These are phyloP conservation scores for Piaya cayana DNA, from an alignment of 2,113 vertebrate species.

Conservation along the genomic window DNA sequence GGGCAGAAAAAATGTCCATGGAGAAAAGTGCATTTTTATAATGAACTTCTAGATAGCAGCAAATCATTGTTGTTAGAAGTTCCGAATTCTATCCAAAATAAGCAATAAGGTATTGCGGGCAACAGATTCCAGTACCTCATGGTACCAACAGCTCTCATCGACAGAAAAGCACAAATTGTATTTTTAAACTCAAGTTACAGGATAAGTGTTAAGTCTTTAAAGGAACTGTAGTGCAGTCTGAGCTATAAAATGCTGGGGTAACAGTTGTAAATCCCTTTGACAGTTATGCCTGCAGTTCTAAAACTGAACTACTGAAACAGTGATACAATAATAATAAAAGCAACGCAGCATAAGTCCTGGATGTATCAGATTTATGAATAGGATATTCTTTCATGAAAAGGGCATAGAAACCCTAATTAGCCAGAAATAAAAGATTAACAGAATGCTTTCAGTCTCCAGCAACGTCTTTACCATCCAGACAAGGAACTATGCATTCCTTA, in stretches of 20 bases:
- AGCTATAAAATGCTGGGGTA: slow-evolving; percentile 58
- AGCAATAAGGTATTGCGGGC: not conserved
- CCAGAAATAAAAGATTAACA: slow-evolving; percentile 12
- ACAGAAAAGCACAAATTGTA: slow-evolving; percentile 40
- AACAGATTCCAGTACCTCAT: not conserved
- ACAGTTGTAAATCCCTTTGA: slow-evolving; percentile 69
- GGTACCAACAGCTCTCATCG: not conserved
- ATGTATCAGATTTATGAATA: slow-evolving; percentile 67
- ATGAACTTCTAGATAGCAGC: not conserved
- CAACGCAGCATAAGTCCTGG: slow-evolving; percentile 47
- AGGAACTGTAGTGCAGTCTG: slow-evolving; percentile 63
- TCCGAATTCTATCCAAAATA: not conserved
- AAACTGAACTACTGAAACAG: slow-evolving; percentile 72
- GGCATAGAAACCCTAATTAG: slow-evolving; percentile 63
- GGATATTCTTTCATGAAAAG: slow-evolving; percentile 54
- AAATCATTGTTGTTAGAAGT: not conserved
- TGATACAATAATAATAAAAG: slow-evolving; percentile 77
- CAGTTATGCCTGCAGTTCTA: slow-evolving; percentile 73
- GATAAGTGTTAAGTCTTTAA: slow-evolving; percentile 67
- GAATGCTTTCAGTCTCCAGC: slow-evolving; percentile 34
- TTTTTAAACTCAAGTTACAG: slow-evolving; percentile 72
- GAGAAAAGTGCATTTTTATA: not conserved
- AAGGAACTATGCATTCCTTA: slow-evolving; percentile 3
- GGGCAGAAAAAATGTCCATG: not conserved
- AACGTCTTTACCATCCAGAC: not conserved